Evolutionary conservation across 2,797 vertebrate species (phyloP), one percentile per base, ranked within the genome.

Genomic region (Rhinatrema bivittatum): DNA sequence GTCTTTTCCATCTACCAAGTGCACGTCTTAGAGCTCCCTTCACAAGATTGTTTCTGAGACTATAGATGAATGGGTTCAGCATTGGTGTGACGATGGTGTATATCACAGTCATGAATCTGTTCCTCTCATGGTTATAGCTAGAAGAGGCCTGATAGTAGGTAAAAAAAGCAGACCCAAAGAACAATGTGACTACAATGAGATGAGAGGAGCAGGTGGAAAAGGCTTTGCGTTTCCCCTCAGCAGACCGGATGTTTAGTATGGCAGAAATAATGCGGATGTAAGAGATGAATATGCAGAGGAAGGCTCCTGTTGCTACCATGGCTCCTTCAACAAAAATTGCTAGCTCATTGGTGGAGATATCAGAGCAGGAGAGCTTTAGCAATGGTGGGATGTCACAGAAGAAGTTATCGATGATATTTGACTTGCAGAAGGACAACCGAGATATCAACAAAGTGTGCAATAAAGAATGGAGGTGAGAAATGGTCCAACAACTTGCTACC

Each of bases 381-480:
- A 62, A 46, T 21, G 55, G 36, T 22, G 36, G 59, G 3, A 42
- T 15, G 11, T 58, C 49, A 26, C 55, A 56, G 26, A 53, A 64
- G 23, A 58, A 53, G 16, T 50, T 39, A 7, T 62, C 32, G 13
- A 46, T 41, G 18, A 50, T 13, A 20, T 4, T 43, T 16, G 42
- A 39, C 4, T 32, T 50, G 36, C 51, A 21, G 12, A 13, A 22
- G 13, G 15, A 10, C 15, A 33, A 6, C 5, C 14, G 20, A 8
- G 32, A 33, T 7, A 22, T 20, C 14, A 14, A n/a, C 2, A 15
- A 9, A 15, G 32, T 14, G 21, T 15, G 22, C 7, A 22, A 20
- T 6, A 20, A 21, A 6, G 6, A 20, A 3, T 26, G 17, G 13
- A 36, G 17, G n/a, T 24, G 34, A 9, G 17, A 12, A 12, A 36